These are phyloP conservation scores for Ellobius talpinus DNA, from an alignment of 2,113 vertebrate genomes.

Conservation along the genomic window DNA sequence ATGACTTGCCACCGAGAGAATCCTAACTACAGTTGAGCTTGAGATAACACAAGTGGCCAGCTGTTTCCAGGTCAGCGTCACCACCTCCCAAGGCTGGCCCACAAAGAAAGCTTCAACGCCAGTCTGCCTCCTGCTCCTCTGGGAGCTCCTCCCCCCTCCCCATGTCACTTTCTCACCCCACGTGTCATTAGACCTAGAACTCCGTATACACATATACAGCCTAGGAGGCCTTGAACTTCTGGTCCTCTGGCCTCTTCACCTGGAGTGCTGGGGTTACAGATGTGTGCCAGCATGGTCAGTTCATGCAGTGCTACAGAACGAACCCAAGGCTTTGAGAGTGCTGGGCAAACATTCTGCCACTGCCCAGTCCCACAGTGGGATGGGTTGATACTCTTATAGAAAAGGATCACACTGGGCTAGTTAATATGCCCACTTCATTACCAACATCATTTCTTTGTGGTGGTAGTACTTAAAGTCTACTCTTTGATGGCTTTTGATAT, in stretches of 20 bases:
- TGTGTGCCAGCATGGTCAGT: background rate
- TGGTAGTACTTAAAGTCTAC: background rate
- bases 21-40: background rate
- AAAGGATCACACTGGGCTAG: background rate
- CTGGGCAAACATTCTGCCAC: background rate
- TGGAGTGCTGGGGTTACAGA: background rate
- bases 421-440: background rate
- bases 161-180: background rate
- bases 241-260: no score
- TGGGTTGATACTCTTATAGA: background rate
- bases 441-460: background rate
- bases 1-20: constrained; percentile 43
- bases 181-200: background rate
- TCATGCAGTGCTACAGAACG: no score
- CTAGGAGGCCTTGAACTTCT: background rate
- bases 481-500: background rate
- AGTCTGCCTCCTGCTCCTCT: background rate
- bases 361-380: background rate
- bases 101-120: background rate
- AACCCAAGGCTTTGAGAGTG: background rate
- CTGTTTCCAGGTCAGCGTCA: background rate
- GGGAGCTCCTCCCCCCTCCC: no score
- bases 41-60: background rate
- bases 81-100: background rate
- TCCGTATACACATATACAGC: background rate